Evolutionary conservation across 2,888 invertebrate species (phyloP), one percentile per base, ranked within the genome.

Genomic region (Sycophila texana): DNA sequence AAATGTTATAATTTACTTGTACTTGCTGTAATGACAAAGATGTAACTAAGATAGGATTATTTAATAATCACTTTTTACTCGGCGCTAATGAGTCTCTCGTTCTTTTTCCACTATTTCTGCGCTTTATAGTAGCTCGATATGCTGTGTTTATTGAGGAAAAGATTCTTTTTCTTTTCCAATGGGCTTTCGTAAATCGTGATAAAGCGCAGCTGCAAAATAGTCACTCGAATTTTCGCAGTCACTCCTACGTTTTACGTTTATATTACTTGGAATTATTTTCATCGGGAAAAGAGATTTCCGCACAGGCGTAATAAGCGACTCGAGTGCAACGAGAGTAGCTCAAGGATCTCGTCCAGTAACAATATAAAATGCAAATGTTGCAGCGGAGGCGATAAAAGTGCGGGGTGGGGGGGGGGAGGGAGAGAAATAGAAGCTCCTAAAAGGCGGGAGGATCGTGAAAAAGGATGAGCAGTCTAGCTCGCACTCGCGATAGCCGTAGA

Each of bases 1-100:
- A 79, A 76, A 68, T 76, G 55, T 80, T 76, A 73, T 73, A 76
- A 80, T 80, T 80, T 76, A 76, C 66, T 30, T 51, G 70, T 71
- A 74, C 63, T 74, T 53, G 60, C 74, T 18, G n/a, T 72, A 75
- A 79, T 72, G 71, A 75, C 75, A 79, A 79, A 71, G 66, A 72
- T 20, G 47, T 75, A 72, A 74, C 74, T 65, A 51, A 67, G 71
- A 72, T 55, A 67, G 67, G 73, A 55, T 67, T 26, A 58, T 60
- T 79, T 79, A 74, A 79, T 61, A 71, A 74, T 22, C 26, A 18
- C 47, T 72, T 75, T 67, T 79, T 79, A 16, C 3, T 4, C 16
- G 1, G 4, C 74, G 63, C 39, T 74, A 74, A 79, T 65, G 68
- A 71, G 55, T 39, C 26, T 55, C 67, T 60, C 57, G 16, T 49